Percentiles rank a stretch among this genome's conserved stretches.
phyloP scores from a whole-genome alignment of 2,113 vertebrate species.

The Numida meleagris region DNA sequence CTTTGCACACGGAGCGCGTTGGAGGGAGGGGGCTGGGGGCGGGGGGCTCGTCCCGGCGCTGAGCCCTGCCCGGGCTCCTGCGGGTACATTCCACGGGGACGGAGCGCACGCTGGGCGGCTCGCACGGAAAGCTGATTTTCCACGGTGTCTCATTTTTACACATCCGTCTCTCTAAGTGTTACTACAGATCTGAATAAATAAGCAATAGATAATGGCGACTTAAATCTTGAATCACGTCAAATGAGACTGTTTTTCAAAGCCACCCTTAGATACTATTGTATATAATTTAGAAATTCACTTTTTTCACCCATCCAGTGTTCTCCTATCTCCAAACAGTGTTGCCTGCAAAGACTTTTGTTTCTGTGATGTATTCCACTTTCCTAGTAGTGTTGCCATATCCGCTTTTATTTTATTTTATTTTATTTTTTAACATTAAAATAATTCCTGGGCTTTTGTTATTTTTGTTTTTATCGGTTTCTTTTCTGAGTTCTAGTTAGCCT shows the following conservation, averaged over 20 bases:
- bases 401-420: conserved; percentile 42
- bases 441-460: conserved; percentile 48
- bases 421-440: conserved; percentile 71
- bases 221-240: conserved; percentile 51
- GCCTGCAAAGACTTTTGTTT: conserved; percentile 80
- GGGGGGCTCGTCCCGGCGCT: too few relatives aligned
- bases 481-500: conserved; percentile 22
- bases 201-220: conserved; percentile 80
- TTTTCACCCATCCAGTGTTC: conserved; percentile 79
- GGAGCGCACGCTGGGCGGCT: conserved; percentile 69
- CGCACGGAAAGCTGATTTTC: conserved; percentile 72
- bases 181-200: conserved; percentile 72
- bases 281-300: conserved; percentile 80
- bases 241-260: conserved; percentile 74
- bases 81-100: conserved; percentile 84
- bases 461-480: neutral
- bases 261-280: conserved; percentile 76
- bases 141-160: conserved; percentile 78
- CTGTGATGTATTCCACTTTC: conserved; percentile 77
- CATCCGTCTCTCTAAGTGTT: conserved; percentile 74
- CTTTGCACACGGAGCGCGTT: neutral
- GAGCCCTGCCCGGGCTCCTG: neutral
- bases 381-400: conserved; percentile 74
- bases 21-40: too few relatives aligned
- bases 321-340: conserved; percentile 79